phyloP scores from a whole-genome alignment of 2,888 invertebrate genomes.

The Caenorhabditis sp. region DNA sequence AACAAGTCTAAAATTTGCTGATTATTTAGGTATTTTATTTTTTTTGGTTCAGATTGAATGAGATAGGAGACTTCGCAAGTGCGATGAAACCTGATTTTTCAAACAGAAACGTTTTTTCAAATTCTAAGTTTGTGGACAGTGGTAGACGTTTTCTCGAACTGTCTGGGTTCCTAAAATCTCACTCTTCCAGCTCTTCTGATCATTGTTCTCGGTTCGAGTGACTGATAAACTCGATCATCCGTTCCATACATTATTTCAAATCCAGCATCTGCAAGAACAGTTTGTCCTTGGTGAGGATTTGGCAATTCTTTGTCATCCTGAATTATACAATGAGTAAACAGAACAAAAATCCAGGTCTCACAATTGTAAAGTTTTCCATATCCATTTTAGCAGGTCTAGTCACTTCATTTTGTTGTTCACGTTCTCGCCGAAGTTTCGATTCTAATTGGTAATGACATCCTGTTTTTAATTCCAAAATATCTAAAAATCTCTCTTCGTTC shows the following conservation, averaged over 20 bases:
- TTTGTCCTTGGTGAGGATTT: constrained; percentile 30
- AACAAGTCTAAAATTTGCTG: constrained; percentile 35
- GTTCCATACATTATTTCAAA: constrained; percentile 56
- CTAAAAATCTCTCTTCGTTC: constrained; percentile 48
- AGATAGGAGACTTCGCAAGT: no score
- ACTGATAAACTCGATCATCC: constrained; percentile 51
- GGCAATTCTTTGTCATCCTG: constrained; percentile 17
- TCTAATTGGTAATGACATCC: constrained; percentile 53
- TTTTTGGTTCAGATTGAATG: no score
- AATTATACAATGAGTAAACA: neutral
- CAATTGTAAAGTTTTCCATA: constrained; percentile 13
- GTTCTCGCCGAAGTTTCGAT: constrained; percentile 34
- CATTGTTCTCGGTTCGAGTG: constrained; percentile 49
- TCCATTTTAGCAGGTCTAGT: constrained; percentile 5
- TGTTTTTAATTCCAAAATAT: constrained; percentile 38
- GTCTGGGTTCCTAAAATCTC: neutral
- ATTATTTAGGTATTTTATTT: constrained; percentile 4
- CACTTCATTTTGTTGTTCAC: neutral
- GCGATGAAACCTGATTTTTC: no score
- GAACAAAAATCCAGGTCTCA: neutral
- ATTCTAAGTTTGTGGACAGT: no score
- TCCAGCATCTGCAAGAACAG: constrained; percentile 56
- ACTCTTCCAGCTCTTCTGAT: constrained; percentile 50
- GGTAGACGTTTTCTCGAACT: no score
- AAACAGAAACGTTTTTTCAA: no score